A percentile compares a stretch with the other conserved stretches of the same genome.
Evolutionary conservation across 2,888 invertebrate species (phyloP).

Genomic region (Zonitis immaculata): DNA sequence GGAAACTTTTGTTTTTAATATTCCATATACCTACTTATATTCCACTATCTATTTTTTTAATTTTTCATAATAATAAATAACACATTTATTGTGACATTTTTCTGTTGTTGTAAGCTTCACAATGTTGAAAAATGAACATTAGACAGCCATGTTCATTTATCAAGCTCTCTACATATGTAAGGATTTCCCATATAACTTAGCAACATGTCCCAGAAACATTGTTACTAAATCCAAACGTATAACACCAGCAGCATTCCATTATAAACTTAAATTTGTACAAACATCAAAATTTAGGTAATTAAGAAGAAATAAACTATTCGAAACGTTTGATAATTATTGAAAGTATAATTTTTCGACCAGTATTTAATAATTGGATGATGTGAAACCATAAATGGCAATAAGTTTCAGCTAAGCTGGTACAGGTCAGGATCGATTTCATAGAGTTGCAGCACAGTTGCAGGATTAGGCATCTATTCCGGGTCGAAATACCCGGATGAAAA

Average conservation of each 20-base stretch:
- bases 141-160: slow-evolving; percentile 10
- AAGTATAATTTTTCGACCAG: not conserved
- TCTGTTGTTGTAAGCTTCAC: not conserved
- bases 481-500: not conserved
- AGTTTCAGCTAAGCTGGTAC: not conserved
- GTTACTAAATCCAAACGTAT: not conserved
- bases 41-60: no score
- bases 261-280: not conserved
- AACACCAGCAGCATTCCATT: not conserved
- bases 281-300: no score
- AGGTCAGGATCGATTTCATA: not conserved
- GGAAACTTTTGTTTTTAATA: no score
- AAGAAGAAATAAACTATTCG: no score
- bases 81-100: not conserved
- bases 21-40: no score
- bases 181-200: slow-evolving; percentile 7
- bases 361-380: not conserved
- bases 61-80: no score
- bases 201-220: not conserved
- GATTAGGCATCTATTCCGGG: not conserved
- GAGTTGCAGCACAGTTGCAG: not conserved
- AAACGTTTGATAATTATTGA: no score
- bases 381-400: no score
- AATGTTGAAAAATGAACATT: slow-evolving; percentile 9
- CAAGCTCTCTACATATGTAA: slow-evolving; percentile 11